Evolutionary conservation across 2,888 invertebrate species (phyloP).

Genomic region (Phengaris alcon): DNA sequence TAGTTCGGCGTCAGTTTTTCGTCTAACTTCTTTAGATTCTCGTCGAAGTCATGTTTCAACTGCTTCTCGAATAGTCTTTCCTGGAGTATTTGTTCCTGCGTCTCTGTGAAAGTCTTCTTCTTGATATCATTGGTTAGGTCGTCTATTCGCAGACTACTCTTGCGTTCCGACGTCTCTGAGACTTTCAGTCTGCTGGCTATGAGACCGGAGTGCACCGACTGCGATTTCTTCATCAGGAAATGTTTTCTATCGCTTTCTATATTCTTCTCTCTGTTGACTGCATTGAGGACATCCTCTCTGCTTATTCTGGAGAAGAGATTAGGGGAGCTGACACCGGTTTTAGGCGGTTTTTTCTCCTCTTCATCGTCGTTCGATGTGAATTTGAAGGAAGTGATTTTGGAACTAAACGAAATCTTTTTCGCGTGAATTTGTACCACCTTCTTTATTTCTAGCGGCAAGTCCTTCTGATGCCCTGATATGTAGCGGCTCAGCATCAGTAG

Average conservation of each 20-base stretch:
- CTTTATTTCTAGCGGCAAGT: conserved; percentile 86
- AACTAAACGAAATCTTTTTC: conserved; percentile 66
- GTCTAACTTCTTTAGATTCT: conserved; percentile 45
- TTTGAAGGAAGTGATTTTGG: conserved; percentile 62
- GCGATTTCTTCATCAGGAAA: conserved; percentile 69
- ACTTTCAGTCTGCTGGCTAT: conserved; percentile 67
- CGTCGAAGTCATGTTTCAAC: conserved; percentile 70
- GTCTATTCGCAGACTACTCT: conserved; percentile 60
- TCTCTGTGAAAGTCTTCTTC: conserved; percentile 79
- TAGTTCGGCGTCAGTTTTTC: conserved; percentile 41
- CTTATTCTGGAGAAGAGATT: conserved; percentile 66
- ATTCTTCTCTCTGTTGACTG: conserved; percentile 50
- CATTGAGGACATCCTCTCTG: conserved; percentile 53
- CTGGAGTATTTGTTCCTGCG: conserved; percentile 84
- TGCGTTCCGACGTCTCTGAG: conserved; percentile 68
- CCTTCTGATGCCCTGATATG: conserved; percentile 83
- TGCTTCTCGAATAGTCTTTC: conserved; percentile 77
- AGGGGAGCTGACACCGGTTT: conserved; percentile 64
- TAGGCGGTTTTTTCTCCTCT: conserved; percentile 58
- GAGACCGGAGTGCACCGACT: conserved; percentile 68
- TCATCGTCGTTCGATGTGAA: conserved; percentile 61
- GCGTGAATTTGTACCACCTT: conserved; percentile 83
- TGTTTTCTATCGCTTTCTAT: conserved; percentile 53
- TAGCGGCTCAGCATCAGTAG: conserved; percentile 85
- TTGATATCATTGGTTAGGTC: conserved; percentile 62